These are phyloP conservation scores for Tenthredo mesomela DNA, from an alignment of 2,888 invertebrate species.

Conservation along the genomic window DNA sequence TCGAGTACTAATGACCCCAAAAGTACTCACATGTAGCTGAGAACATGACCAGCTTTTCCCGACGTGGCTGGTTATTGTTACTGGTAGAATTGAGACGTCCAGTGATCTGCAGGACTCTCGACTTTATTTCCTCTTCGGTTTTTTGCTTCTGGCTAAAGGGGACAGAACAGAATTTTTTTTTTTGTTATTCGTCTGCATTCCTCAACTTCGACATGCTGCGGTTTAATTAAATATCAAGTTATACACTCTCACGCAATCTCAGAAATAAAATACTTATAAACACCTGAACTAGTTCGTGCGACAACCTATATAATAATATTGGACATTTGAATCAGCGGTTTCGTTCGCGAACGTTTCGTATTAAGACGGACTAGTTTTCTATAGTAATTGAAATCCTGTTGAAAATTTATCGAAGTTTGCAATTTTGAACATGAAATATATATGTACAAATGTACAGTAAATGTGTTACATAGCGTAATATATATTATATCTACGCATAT, in stretches of 20 bases:
- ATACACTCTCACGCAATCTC: neutral
- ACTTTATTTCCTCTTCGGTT: constrained; percentile 74
- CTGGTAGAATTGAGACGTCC: constrained; percentile 72
- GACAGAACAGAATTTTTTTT: neutral
- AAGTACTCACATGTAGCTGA: constrained; percentile 77
- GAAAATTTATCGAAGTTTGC: neutral
- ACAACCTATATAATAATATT: neutral
- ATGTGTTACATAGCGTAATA: neutral
- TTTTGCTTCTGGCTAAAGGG: constrained; percentile 71
- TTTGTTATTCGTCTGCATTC: neutral
- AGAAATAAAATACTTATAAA: neutral
- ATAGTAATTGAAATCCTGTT: neutral
- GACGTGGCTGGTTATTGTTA: constrained; percentile 60
- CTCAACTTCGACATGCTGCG: neutral
- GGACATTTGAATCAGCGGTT: neutral
- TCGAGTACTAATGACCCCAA: constrained; percentile 1
- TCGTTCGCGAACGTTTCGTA: neutral
- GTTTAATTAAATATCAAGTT: neutral
- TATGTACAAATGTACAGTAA: neutral
- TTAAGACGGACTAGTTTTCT: neutral
- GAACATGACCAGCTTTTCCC: constrained; percentile 76
- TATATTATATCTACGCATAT: no score
- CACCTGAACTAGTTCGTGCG: neutral
- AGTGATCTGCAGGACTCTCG: constrained; percentile 71
- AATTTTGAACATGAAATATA: neutral